Percentiles rank a stretch among this genome's conserved stretches.
These are phyloP conservation scores for Drosophila ercepeae DNA, from an alignment of 1,140 invertebrate genomes.

Conservation along the genomic window DNA sequence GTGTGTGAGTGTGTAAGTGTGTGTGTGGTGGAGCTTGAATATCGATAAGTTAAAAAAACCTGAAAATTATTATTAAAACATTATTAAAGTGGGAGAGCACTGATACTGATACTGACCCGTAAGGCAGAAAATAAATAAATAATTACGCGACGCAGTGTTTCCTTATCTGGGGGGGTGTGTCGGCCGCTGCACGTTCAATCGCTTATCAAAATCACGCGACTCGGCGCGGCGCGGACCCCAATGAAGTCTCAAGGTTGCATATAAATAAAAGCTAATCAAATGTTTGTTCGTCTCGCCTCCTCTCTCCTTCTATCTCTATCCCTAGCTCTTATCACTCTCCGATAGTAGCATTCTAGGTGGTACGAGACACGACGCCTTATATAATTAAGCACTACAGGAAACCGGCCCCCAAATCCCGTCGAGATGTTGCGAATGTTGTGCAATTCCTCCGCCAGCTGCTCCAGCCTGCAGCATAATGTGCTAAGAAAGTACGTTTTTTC, in stretches of 20 bases:
- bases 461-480: constrained; percentile 32
- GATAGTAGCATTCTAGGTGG: constrained; percentile 30
- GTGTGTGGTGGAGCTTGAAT: constrained; percentile 29
- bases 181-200: constrained; percentile 59
- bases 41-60: constrained; percentile 50
- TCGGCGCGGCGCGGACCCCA: constrained; percentile 35
- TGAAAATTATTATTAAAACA: constrained; percentile 45
- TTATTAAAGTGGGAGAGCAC: constrained; percentile 3
- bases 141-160: constrained; percentile 27
- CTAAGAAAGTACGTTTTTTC: constrained; percentile 41
- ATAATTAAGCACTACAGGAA: constrained; percentile 45
- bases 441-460: constrained; percentile 19
- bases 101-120: no score
- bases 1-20: constrained; percentile 7
- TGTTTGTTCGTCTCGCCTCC: constrained; percentile 19
- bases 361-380: constrained; percentile 38
- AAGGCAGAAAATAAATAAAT: constrained; percentile 15
- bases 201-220: constrained; percentile 75
- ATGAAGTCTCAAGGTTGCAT: constrained; percentile 61
- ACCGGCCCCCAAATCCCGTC: constrained; percentile 26
- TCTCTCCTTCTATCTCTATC: constrained; percentile 7
- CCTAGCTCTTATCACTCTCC: constrained; percentile 19
- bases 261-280: constrained; percentile 66
- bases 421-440: constrained; percentile 64
- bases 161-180: constrained; percentile 59